phyloP scores from a whole-genome alignment of 30 jellyfish, hydroid and myxozoan genomes.

The Chironex yamaguchii region DNA sequence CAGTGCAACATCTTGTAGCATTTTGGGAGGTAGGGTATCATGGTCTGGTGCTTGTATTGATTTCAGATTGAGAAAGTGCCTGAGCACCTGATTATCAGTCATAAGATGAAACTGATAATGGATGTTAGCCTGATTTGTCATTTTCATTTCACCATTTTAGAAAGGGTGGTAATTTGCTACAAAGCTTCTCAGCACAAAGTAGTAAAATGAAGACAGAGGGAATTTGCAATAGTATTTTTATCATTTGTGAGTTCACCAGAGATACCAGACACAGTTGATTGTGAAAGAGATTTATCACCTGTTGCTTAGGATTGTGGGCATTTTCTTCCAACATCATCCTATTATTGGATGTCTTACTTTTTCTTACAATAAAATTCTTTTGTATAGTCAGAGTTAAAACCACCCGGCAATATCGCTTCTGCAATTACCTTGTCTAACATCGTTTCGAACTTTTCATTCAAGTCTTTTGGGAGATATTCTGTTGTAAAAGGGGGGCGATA shows the following conservation, averaged over 20 bases:
- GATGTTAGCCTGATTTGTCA: constrained; percentile 69
- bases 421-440: constrained; percentile 37
- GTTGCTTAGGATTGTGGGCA: constrained; percentile 67
- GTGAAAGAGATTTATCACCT: constrained; percentile 48
- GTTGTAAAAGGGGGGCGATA: constrained; percentile 50
- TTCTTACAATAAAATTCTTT: too few species aligned
- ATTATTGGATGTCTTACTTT: constrained; percentile 55
- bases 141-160: constrained; percentile 65
- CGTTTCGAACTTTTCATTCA: constrained; percentile 34
- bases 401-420: too few species aligned
- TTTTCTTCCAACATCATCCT: constrained; percentile 62
- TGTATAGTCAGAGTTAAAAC: too few species aligned
- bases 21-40: constrained; percentile 66
- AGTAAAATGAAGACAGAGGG: constrained; percentile 71
- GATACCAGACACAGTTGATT: constrained; percentile 45
- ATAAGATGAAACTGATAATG: constrained; percentile 19
- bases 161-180: constrained; percentile 68
- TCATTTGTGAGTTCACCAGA: constrained; percentile 73
- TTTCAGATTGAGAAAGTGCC: constrained; percentile 43
- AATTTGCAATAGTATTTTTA: constrained; percentile 60
- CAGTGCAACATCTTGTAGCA: constrained; percentile 72
- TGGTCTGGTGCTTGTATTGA: constrained; percentile 74
- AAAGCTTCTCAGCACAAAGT: constrained; percentile 58
- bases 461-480: constrained; percentile 57
- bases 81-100: too few species aligned